Evolutionary conservation across 2,113 vertebrate genomes (phyloP).

Genomic region (Phyllostomus hastatus): DNA sequence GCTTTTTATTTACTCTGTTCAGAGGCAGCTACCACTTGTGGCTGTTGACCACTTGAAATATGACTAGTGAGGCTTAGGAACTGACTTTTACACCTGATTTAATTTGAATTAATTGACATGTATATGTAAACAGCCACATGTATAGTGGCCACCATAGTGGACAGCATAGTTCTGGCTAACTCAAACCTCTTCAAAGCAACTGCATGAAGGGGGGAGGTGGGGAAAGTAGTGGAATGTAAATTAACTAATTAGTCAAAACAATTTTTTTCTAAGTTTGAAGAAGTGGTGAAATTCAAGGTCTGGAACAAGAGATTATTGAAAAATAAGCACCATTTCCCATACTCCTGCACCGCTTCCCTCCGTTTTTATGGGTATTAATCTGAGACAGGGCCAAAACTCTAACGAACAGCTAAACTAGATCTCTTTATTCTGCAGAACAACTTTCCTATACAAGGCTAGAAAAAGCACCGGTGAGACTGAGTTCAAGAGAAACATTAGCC

Average conservation of each 20-base stretch:
- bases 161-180: not conserved
- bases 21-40: not conserved
- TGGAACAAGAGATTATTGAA: not conserved
- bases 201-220: not conserved
- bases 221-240: not conserved
- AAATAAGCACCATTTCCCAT: not conserved
- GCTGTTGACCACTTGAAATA: not conserved
- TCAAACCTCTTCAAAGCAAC: not conserved
- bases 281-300: not conserved
- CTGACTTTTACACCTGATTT: not conserved
- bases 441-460: not conserved
- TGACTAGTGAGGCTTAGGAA: not conserved
- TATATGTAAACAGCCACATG: not conserved
- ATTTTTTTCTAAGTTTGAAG: not conserved
- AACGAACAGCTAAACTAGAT: not conserved
- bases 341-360: not conserved
- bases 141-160: not conserved
- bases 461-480: not conserved
- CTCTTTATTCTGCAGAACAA: not conserved
- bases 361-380: not conserved
- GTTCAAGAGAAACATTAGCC: not conserved
- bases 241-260: not conserved
- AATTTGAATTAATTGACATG: not conserved
- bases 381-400: not conserved
- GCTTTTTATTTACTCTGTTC: not conserved